Percentiles rank a stretch among this genome's conserved stretches.
phyloP scores from a whole-genome alignment of 2,797 vertebrate genomes.

The Anguilla marmorata region DNA sequence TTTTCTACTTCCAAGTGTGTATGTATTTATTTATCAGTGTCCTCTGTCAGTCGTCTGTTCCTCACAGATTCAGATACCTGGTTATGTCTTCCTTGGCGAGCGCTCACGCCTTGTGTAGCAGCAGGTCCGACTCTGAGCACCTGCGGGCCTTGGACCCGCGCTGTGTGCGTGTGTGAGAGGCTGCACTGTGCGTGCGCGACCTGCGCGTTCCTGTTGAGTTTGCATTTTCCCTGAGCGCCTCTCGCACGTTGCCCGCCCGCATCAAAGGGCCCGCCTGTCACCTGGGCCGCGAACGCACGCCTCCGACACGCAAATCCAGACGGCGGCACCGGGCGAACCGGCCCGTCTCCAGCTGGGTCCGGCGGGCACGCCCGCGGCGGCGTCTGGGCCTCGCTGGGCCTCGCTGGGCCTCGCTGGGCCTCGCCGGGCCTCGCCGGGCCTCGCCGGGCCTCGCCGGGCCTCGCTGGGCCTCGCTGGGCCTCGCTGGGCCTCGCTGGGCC shows the following conservation, averaged over 20 bases:
- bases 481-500: too few species aligned
- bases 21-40: background rate
- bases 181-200: background rate
- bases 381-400: background rate
- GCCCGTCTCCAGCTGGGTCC: background rate
- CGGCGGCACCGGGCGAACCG: background rate
- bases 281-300: background rate
- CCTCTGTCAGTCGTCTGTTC: background rate
- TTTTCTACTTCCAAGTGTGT: background rate
- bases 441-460: too few species aligned
- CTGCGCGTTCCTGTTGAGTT: background rate
- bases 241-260: background rate
- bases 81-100: background rate
- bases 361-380: background rate
- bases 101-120: background rate
- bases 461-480: background rate
- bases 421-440: too few species aligned
- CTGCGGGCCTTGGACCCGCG: background rate
- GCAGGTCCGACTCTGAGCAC: background rate
- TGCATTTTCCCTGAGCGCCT: background rate
- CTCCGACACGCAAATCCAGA: background rate
- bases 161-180: background rate
- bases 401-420: too few species aligned
- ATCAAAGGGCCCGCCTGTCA: background rate
- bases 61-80: background rate